Conservation (phyloP, 2,113 vertebrate genomes). For the Sporophila hypoxantha region DNA sequence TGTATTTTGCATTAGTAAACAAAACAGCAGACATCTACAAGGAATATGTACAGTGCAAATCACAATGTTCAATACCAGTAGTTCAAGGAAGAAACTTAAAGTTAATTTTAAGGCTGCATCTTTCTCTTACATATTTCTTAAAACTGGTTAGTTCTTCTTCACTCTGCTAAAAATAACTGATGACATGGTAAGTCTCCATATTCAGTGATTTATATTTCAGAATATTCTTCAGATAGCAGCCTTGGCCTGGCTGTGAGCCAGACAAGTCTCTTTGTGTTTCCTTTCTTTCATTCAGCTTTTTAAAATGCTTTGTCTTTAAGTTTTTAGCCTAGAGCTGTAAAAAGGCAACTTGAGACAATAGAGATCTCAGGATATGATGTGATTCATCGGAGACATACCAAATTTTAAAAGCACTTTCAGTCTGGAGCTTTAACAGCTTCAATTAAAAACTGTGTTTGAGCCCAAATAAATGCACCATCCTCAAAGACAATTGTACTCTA, state of each 20-base stretch:
- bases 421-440: background rate
- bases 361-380: background rate
- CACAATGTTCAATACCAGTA: background rate
- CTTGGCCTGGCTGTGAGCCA: background rate
- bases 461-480: background rate
- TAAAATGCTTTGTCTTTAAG: constrained; percentile 17
- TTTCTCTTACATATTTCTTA: background rate
- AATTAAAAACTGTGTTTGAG: background rate
- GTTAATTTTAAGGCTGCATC: background rate
- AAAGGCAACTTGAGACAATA: constrained; percentile 8
- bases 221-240: constrained; percentile 10
- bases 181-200: background rate
- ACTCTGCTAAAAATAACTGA: constrained; percentile 11
- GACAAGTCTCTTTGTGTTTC: background rate
- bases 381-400: background rate
- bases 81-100: background rate
- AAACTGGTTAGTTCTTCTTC: background rate
- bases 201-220: constrained; percentile 10
- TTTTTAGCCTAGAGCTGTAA: constrained; percentile 25
- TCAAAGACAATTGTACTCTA: background rate
- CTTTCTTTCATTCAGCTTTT: constrained; percentile 16
- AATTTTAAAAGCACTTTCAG: constrained; percentile 15
- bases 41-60: background rate
- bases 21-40: background rate
- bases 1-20: background rate